phyloP scores from a whole-genome alignment of 1,140 invertebrate species.

The Caenorhabditis inopinata region DNA sequence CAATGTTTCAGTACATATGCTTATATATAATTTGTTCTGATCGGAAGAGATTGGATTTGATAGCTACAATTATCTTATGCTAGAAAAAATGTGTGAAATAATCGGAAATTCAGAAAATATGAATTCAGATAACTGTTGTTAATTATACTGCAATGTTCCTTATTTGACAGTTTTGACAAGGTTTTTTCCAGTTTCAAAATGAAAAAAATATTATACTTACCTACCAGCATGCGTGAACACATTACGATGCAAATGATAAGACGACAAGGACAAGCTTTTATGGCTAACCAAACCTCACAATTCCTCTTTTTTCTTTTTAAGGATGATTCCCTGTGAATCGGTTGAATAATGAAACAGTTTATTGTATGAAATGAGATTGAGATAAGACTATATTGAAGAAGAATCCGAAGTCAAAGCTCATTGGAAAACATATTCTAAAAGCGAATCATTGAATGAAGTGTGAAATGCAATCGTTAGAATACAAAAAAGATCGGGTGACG shows the following conservation, averaged over 20 bases:
- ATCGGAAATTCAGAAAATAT: no score
- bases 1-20: no score
- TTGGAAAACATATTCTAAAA: background rate
- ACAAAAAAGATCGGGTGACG: background rate
- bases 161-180: no score
- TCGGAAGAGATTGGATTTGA: no score
- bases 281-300: background rate
- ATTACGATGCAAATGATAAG: slow-evolving; percentile 18
- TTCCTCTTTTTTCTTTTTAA: background rate
- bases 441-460: background rate
- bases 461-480: background rate
- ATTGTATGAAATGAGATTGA: background rate
- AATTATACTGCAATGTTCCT: no score
- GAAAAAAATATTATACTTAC: slow-evolving; percentile 23
- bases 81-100: no score
- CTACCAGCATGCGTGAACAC: slow-evolving; percentile 22
- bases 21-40: no score
- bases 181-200: background rate
- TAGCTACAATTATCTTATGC: no score
- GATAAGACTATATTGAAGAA: background rate
- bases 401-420: slow-evolving; percentile 19
- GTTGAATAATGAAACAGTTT: background rate
- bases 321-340: background rate
- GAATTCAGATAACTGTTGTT: no score
- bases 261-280: background rate